A percentile compares a stretch with the other conserved stretches of the same genome.
phyloP scores from a whole-genome alignment of 53 echinoderm and acorn worm genomes.

The Actinopyga echinites region DNA sequence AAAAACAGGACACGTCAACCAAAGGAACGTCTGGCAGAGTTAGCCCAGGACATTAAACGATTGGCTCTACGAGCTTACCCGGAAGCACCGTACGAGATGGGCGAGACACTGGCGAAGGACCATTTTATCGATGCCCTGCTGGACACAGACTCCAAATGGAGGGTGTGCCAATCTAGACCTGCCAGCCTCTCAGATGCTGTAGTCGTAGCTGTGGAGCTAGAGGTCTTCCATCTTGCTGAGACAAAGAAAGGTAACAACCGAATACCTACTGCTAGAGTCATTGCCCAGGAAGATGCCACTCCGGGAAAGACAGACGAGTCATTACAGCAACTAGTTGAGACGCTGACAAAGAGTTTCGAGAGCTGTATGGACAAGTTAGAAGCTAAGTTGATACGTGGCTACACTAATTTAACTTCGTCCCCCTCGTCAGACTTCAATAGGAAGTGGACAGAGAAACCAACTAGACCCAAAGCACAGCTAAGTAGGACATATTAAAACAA shows the following conservation, averaged over 20 bases:
- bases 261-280: not conserved
- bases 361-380: not conserved
- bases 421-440: too few relatives aligned
- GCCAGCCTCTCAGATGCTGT: not conserved
- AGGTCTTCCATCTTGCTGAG: constrained; percentile 2
- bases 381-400: not conserved
- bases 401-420: too few relatives aligned
- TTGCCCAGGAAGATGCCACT: not conserved
- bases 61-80: constrained; percentile 39
- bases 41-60: constrained; percentile 27
- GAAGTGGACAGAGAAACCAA: too few relatives aligned
- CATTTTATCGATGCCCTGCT: constrained; percentile 50
- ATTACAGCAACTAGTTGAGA: not conserved
- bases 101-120: constrained; percentile 45
- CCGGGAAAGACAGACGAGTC: not conserved
- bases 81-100: constrained; percentile 21
- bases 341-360: not conserved
- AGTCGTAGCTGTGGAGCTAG: not conserved
- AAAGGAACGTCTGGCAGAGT: not conserved
- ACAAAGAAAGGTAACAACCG: not conserved
- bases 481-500: not conserved
- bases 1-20: not conserved
- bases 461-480: not conserved
- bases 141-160: constrained; percentile 42
- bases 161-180: constrained; percentile 20